Base-by-base conservation (phyloP, 2,888 invertebrate genomes). In the Xestobium rufovillosum region DNA sequence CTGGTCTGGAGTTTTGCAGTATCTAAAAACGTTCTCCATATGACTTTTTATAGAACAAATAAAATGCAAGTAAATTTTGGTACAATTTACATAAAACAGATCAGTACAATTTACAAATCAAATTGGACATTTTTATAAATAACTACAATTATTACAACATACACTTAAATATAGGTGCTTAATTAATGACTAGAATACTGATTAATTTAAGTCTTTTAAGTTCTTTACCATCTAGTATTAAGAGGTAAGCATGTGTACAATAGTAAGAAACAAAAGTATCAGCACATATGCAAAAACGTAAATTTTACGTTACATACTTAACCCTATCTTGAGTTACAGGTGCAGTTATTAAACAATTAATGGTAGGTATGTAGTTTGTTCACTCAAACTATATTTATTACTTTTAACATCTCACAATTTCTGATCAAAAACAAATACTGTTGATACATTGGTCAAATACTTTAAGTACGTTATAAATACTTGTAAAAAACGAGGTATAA, bases 181-280 rank as follows among this genome's bases (percentile, higher is more conserved):
- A 56, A 39, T 53, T 58, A 58, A 49, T 59, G 59, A 59, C 59
- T 59, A 59, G 59, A 59, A 58, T 59, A 59, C 59, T 59, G 59
- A 59, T 52, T 49, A 51, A 52, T 55, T 55, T 54, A 59, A 59
- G 59, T 59, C 59, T 59, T 57, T 51, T 45, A 41, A 47, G 51
- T 39, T 38, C 37, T 23, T 50, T 40, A 47, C 41, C 37, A 42
- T 46, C 44, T 49, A 32, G 14, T 14, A 32, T 10, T 19, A 19
- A 16, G 16, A 14, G 3, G 30, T 9, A 15, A 3, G 10, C 9
- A 31, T 8, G 2, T 26, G 3, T 19, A 9, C 19, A 12, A 15
- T n/a, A 3, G 16, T n/a, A 3, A 31, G 4, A 9, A 11, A 19
- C 23, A 28, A 10, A 28, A 10, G 3, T 10, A 14, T 15, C 17